phyloP scores from a whole-genome alignment of 2,888 invertebrate genomes.

The Gisinianus flammeolus region DNA sequence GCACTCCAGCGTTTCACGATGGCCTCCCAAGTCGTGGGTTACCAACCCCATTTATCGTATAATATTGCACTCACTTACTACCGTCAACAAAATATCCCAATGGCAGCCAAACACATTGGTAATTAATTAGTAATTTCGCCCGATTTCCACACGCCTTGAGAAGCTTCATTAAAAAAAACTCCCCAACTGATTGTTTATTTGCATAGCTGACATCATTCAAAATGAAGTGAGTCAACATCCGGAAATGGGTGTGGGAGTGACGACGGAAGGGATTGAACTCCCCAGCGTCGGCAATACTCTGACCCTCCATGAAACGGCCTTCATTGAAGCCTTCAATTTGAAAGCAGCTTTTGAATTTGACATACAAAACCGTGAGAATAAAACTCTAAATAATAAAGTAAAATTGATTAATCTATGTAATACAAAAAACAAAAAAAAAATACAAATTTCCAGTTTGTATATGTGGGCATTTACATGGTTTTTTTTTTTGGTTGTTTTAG shows the following conservation, averaged over 20 bases:
- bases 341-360: conserved; percentile 99
- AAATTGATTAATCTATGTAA: neutral
- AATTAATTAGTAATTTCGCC: conserved; percentile 70
- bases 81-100: conserved; percentile 89
- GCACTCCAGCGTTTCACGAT: conserved; percentile 87
- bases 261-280: conserved; percentile 89
- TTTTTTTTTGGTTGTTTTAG: conserved; percentile 61
- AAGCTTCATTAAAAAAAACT: neutral
- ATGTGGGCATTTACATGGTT: neutral
- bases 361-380: conserved; percentile 72
- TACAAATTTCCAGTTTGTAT: neutral
- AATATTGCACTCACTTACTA: conserved; percentile 96
- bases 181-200: neutral
- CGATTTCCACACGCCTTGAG: neutral
- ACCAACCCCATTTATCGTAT: conserved; percentile 90
- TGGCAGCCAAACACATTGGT: conserved; percentile 90
- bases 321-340: conserved; percentile 97
- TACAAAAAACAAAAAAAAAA: neutral
- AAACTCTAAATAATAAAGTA: neutral
- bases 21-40: conserved; percentile 86
- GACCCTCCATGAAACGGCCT: conserved; percentile 90
- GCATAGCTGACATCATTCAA: conserved; percentile 85
- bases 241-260: conserved; percentile 95
- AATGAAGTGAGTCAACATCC: conserved; percentile 95
- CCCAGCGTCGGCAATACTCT: conserved; percentile 95